A percentile compares a stretch with the other conserved stretches of the same genome.
These are phyloP conservation scores for Rachycentron canadum DNA, from an alignment of 2,797 vertebrate species.

Conservation along the genomic window DNA sequence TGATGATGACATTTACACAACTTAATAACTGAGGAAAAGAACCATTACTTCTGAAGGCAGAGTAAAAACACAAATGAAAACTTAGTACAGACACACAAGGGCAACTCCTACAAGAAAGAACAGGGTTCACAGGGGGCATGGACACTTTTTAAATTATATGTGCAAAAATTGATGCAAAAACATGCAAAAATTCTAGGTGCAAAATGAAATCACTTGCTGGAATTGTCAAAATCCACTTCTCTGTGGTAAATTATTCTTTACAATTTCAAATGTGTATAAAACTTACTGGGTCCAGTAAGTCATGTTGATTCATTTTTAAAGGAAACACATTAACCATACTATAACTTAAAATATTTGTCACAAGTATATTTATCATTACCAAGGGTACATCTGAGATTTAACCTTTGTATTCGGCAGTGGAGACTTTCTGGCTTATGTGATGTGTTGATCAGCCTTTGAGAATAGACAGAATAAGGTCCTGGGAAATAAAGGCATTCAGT, in stretches of 20 bases:
- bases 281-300: too few relatives aligned
- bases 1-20: slow-evolving; percentile 33
- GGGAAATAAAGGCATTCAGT: slow-evolving; percentile 67
- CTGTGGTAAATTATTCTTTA: slow-evolving; percentile 10
- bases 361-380: slow-evolving; percentile 16
- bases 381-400: slow-evolving; percentile 29
- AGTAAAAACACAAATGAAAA: slow-evolving; percentile 27
- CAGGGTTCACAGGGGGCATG: too few relatives aligned
- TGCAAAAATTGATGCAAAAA: too few relatives aligned
- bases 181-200: too few relatives aligned
- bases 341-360: slow-evolving; percentile 18
- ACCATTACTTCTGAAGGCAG: slow-evolving; percentile 33
- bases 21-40: slow-evolving; percentile 27
- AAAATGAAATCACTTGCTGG: slow-evolving; percentile 27
- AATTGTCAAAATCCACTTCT: slow-evolving; percentile 28
- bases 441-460: slow-evolving; percentile 43
- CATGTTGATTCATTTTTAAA: slow-evolving; percentile 17
- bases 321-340: slow-evolving; percentile 9
- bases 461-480: slow-evolving; percentile 56
- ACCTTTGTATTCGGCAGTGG: slow-evolving; percentile 27
- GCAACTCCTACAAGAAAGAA: slow-evolving; percentile 19
- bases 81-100: background rate
- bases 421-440: slow-evolving; percentile 19
- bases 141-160: slow-evolving; percentile 18
- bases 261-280: background rate